phyloP scores from a whole-genome alignment of 2,797 vertebrate species.

The Capromys pilorides region DNA sequence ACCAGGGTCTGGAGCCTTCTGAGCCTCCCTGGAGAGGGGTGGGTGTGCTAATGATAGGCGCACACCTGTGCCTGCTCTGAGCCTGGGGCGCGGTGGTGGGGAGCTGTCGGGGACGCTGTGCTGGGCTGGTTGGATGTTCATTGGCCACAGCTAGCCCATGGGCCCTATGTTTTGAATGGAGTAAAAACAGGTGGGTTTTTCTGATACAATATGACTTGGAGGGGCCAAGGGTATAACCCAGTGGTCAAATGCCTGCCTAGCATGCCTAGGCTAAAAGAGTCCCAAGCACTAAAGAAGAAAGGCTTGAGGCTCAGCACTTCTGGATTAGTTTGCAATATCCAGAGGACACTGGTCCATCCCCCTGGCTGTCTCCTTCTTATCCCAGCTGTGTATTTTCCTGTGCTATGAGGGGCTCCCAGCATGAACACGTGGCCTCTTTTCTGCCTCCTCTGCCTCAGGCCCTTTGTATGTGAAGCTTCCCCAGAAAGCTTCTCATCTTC shows the following conservation, averaged over 20 bases:
- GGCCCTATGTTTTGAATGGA: neutral
- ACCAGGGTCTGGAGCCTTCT: neutral
- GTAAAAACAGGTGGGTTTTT: neutral
- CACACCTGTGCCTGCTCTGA: neutral
- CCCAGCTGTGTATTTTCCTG: accelerated
- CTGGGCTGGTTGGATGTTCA: accelerated
- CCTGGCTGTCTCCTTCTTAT: neutral
- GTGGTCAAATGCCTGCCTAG: neutral
- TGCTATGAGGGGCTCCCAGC: neutral
- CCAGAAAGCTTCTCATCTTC: too few species aligned
- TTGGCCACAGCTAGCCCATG: accelerated
- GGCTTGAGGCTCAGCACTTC: neutral
- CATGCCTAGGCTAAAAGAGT: neutral
- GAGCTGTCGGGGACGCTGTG: neutral
- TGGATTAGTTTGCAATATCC: neutral
- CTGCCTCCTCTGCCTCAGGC: neutral
- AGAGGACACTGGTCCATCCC: neutral
- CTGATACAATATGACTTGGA: neutral
- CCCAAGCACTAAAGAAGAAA: neutral
- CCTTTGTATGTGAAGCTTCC: neutral
- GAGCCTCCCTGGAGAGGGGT: neutral
- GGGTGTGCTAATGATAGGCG: neutral
- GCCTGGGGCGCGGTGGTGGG: neutral
- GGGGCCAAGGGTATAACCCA: neutral
- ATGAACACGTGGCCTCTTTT: neutral